A percentile compares a stretch with the other conserved stretches of the same genome.
Conservation (phyloP, 2,113 vertebrate genomes). For the Menura novaehollandiae region DNA sequence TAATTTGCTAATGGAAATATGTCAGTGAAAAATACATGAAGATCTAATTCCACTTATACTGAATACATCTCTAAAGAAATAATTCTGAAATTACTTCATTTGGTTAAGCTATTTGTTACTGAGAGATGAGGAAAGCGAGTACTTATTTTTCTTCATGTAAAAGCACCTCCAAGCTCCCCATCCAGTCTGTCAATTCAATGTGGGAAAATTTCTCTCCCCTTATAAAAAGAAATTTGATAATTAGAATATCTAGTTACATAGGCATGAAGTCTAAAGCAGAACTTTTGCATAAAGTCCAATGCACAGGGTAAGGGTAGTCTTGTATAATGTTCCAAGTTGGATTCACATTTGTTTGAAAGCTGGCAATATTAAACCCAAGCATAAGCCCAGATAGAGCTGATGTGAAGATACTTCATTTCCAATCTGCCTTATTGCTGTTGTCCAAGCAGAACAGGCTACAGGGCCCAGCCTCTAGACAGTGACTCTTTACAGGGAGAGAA, state of each 20-base stretch:
- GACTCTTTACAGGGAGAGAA: neutral
- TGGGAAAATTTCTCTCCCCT: neutral
- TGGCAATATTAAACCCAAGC: neutral
- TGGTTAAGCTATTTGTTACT: neutral
- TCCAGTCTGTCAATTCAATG: neutral
- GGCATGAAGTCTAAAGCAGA: neutral
- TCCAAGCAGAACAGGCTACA: neutral
- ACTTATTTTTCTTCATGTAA: neutral
- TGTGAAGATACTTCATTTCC: neutral
- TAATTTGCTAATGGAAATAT: neutral
- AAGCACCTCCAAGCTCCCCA: neutral
- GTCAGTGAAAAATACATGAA: neutral
- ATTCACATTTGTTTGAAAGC: neutral
- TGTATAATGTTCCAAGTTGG: neutral
- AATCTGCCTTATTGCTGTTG: neutral
- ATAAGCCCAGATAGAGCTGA: neutral
- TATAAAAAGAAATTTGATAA: neutral
- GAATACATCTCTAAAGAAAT: neutral
- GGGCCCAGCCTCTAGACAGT: accelerated
- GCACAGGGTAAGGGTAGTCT: neutral
- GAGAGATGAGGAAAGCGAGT: neutral
- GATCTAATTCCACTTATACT: neutral
- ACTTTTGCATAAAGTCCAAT: neutral
- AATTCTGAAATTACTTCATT: neutral
- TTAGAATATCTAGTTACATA: neutral